Base-by-base conservation (phyloP, 1,140 invertebrate species). In the Onthophagus taurus region DNA sequence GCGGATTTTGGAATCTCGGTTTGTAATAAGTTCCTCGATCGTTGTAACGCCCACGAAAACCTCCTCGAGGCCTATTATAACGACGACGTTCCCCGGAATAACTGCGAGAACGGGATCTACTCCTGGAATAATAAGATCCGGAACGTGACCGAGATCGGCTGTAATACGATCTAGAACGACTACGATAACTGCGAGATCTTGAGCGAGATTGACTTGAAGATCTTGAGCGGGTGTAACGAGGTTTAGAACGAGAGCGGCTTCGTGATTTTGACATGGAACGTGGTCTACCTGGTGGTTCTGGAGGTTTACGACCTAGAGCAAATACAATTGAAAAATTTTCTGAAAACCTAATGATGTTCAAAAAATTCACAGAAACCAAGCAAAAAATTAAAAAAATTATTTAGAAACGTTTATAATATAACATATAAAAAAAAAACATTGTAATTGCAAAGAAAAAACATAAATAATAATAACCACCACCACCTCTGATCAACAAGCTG, bases 21-120 rank as follows among this genome's bases (percentile, higher is more conserved):
- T 81, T 78, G 61, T 84, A 84, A 55, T 84, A 84, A 0, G 81
- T 84, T 30, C 81, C 81, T 11, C 81, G 71, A 52, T 82, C 79
- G 49, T 78, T 80, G 44, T 75, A 72, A 55, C 63, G 71, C 0
- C 70, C 70, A 44, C 72, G 64, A 64, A 72, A 74, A 48, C 67
- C 68, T 31, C 72, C 72, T 6, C 38, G 38, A 7, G 23, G 23
- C 13, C 72, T 63, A 2, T 70, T 61, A 31, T 60, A 57, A 9
- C 48, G 48, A 6, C 68, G 69, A 42, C 77, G 63, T 23, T 81
- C 77, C 7, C 74, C 72, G 1, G 78, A 81, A 11, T 72, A 70
- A 35, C 76, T 80, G 2, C 80, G 70, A 3, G 74, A 75, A 14
- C 77, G 72, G 0, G 77, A 77, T 6, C 78, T 59, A 14, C 74